A percentile compares a stretch with the other conserved stretches of the same genome.
phyloP scores from a whole-genome alignment of 2,797 vertebrate genomes.

The Cryptoblepharus egeriae region DNA sequence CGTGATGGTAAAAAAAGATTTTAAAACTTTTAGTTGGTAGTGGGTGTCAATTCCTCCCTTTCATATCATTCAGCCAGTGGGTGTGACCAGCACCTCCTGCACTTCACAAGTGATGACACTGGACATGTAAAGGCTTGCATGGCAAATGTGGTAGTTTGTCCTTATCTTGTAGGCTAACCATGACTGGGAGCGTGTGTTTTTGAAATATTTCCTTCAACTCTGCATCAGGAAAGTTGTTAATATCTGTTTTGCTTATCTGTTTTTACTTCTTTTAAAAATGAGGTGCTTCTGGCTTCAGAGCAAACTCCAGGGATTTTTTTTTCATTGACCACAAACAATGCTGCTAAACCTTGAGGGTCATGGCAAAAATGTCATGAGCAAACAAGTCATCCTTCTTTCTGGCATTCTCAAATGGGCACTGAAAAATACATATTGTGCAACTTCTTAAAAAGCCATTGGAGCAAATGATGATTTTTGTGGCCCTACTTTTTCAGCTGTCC shows the following conservation, averaged over 20 bases:
- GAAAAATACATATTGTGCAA: constrained; percentile 3
- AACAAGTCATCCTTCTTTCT: not conserved
- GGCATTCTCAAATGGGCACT: constrained; percentile 7
- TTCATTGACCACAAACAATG: not conserved
- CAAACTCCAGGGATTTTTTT: not conserved
- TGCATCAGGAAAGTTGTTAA: not conserved
- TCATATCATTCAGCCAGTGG: too few relatives aligned
- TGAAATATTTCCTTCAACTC: not conserved
- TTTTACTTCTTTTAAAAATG: not conserved
- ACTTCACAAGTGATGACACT: too few relatives aligned
- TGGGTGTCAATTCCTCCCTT: too few relatives aligned
- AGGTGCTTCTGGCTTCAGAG: not conserved
- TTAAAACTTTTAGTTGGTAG: too few relatives aligned
- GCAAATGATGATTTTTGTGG: constrained; percentile 14
- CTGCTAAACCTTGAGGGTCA: not conserved
- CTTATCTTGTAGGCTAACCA: not conserved
- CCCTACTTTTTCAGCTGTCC: not conserved
- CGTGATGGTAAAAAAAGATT: too few relatives aligned
- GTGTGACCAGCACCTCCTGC: too few relatives aligned
- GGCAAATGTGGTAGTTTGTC: not conserved
- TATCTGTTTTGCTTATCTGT: not conserved
- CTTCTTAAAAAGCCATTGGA: not conserved
- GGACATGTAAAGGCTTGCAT: not conserved
- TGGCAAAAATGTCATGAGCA: not conserved
- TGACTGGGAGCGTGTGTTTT: not conserved